These are phyloP conservation scores for Sebastes fasciatus DNA, from an alignment of 2,113 vertebrate genomes.

Conservation along the genomic window DNA sequence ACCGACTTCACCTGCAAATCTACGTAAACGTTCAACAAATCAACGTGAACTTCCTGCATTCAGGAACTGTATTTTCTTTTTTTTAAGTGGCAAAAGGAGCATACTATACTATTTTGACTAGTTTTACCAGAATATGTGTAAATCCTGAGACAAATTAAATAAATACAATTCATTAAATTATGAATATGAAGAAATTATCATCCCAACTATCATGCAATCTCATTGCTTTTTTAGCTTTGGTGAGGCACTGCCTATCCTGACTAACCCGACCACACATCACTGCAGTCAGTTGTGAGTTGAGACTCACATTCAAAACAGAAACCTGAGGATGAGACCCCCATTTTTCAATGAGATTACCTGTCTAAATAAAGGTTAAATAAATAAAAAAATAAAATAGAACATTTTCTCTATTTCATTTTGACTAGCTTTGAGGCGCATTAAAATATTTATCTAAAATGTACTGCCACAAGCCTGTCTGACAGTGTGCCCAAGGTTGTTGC, in stretches of 20 bases:
- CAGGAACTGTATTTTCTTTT: too few relatives aligned
- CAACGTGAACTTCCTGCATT: too few relatives aligned
- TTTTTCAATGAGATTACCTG: neutral
- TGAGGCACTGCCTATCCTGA: too few relatives aligned
- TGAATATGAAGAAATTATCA: neutral
- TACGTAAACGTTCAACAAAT: too few relatives aligned
- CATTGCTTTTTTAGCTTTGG: too few relatives aligned
- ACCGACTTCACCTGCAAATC: too few relatives aligned
- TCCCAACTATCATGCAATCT: neutral
- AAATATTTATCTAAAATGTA: conserved; percentile 55
- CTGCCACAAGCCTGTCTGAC: conserved; percentile 57
- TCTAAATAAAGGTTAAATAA: neutral
- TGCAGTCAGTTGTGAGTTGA: neutral
- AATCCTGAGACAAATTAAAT: neutral
- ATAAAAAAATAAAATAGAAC: neutral
- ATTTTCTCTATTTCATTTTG: conserved; percentile 4
- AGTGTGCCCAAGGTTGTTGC: conserved; percentile 70
- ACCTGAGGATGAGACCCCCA: neutral
- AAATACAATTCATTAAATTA: neutral
- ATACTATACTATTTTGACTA: too few relatives aligned
- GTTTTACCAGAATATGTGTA: too few relatives aligned
- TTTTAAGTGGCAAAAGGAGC: too few relatives aligned
- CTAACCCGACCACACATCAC: neutral
- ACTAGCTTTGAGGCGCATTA: conserved; percentile 27
- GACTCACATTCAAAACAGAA: neutral